These are phyloP conservation scores for Calliopsis andreniformis DNA, from an alignment of 1,140 invertebrate genomes.

Conservation along the genomic window DNA sequence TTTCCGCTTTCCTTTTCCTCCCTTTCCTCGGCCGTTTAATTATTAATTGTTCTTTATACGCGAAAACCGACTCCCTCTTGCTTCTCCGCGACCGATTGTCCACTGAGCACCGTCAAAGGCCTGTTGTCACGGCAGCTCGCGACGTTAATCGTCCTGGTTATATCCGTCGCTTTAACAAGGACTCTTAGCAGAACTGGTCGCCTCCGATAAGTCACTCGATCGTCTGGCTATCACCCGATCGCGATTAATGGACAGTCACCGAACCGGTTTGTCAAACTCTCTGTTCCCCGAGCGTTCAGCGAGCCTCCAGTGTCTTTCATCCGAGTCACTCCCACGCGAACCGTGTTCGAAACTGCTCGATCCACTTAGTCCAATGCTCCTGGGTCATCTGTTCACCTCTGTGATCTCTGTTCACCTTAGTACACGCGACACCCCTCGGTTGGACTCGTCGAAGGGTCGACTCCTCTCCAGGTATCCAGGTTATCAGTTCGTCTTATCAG, in stretches of 20 bases:
- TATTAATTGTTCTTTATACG: slow-evolving; percentile 50
- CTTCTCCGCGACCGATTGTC: slow-evolving; percentile 35
- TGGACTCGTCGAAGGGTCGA: too few species aligned
- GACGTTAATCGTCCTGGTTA: background rate
- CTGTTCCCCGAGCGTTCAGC: background rate
- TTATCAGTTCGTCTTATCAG: background rate
- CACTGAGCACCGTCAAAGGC: background rate
- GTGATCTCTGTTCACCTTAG: too few species aligned
- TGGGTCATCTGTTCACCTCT: background rate
- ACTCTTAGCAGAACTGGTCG: background rate
- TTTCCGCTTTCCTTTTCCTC: slow-evolving; percentile 70
- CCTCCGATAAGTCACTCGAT: slow-evolving; percentile 12
- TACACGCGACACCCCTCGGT: background rate
- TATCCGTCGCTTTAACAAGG: background rate
- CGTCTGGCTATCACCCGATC: slow-evolving; percentile 10
- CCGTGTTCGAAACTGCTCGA: background rate
- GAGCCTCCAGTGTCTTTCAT: background rate
- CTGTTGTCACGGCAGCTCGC: slow-evolving; percentile 4
- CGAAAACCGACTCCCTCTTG: slow-evolving; percentile 31
- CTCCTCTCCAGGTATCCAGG: background rate
- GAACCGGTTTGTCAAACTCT: slow-evolving; percentile 22
- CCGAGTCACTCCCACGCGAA: background rate
- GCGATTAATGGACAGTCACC: slow-evolving; percentile 16
- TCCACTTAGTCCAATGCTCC: background rate
- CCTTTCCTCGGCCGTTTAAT: slow-evolving; percentile 48